A percentile compares a stretch with the other conserved stretches of the same genome.
Evolutionary conservation across 2,797 vertebrate species (phyloP).

Genomic region (Mastacembelus armatus): DNA sequence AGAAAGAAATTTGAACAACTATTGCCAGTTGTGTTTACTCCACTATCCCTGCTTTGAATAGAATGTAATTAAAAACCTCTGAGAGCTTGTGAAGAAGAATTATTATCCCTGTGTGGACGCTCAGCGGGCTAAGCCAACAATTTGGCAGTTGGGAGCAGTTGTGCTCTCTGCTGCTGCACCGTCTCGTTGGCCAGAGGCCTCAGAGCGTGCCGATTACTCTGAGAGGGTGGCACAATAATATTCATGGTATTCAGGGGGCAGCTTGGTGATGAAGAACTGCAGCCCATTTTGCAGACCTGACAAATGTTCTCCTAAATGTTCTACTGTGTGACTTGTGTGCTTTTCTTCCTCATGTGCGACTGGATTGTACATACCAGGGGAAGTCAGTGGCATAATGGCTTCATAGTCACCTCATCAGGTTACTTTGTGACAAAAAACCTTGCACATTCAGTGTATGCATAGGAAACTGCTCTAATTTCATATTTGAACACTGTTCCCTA

Average conservation of each 20-base stretch:
- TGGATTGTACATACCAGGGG: too few relatives aligned
- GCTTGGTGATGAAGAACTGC: conserved; percentile 2
- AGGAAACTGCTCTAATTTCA: background rate
- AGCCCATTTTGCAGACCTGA: background rate
- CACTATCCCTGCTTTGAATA: conserved; percentile 8
- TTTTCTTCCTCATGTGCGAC: too few relatives aligned
- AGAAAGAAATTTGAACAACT: conserved; percentile 1
- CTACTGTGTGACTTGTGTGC: background rate
- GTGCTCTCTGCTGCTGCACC: conserved; percentile 20
- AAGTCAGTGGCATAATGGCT: too few relatives aligned
- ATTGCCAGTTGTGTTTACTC: conserved; percentile 11
- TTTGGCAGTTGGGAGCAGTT: conserved; percentile 34
- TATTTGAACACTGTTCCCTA: background rate
- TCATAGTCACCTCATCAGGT: too few relatives aligned
- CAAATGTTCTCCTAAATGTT: background rate
- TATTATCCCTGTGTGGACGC: conserved; percentile 32
- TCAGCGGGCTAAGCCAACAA: conserved; percentile 30
- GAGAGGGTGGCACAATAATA: conserved; percentile 29
- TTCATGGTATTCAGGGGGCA: conserved; percentile 21
- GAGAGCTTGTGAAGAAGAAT: conserved; percentile 23
- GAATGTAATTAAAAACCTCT: conserved; percentile 39
- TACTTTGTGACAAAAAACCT: background rate
- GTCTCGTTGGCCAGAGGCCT: conserved; percentile 9
- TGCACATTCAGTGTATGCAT: background rate
- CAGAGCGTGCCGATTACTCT: background rate